Evolutionary conservation across 1,140 invertebrate species (phyloP), one percentile per base, ranked within the genome.

Genomic region (Micrasema longulum): DNA sequence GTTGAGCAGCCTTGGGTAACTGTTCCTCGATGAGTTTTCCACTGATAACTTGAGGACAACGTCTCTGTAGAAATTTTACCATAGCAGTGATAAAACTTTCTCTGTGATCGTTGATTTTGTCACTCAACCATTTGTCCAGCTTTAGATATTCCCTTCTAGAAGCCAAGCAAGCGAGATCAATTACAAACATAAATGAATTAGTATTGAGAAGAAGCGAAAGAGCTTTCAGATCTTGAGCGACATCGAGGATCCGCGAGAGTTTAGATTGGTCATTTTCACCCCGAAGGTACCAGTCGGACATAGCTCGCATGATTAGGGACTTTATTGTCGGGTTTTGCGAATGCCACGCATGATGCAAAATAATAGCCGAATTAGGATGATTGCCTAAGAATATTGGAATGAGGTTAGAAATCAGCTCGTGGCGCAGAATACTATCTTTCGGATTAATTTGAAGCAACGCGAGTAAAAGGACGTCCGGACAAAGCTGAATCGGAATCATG

Each of bases 221-320:
- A 0, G 96, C 96, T 85, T 98, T 99, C 0, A 99, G 84, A 85
- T 99, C 98, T 83, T 99, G 98, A 1, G 97, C 97, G 7, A 99
- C 93, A 80, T 99, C 97, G 18, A 99, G 85, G 76, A 99, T 99
- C 23, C 97, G 85, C 0, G 97, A 96, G 1, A 99, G 84, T 79
- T 96, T 90, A 0, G 91, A 92, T 82, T 99, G 97, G 83, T 99
- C 97, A 78, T 93, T 91, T 74, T 97, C 96, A 23, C 93, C 92
- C 23, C 95, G 88, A 70, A 94, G 87, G 80, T 98, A 99, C 95
- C 96, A 99, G 65, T 99, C 97, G 1, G 95, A 95, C 97, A 99
- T 99, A 0, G 96, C 90, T 77, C 96, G 94, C 92, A 98, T 97
- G 35, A 98, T 93, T 47, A 97, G 91, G 3, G 92, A 90, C 69